Base-by-base conservation (phyloP, 2,113 vertebrate genomes). In the Otis tarda region DNA sequence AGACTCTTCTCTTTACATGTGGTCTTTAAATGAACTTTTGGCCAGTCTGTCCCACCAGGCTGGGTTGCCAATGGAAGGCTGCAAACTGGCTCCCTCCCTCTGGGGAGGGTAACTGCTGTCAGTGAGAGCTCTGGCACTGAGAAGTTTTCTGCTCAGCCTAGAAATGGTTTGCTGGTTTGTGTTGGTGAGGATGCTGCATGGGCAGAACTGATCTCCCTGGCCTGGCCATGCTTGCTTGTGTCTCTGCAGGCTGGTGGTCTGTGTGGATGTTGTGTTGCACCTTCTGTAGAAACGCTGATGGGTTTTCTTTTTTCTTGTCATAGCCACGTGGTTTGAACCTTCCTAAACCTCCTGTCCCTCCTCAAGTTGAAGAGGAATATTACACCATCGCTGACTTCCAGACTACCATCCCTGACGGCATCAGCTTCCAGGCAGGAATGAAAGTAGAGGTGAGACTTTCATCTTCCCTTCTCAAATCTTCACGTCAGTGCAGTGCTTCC, bases 371-470 rank as follows among this genome's bases (percentile, higher is more conserved):
- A 92, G 99, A 99, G 87, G 99, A 99, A 74, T 99, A 98, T 95
- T 99, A 99, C 94, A 99, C 99, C 89, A 99, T 99, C 1, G 99
- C 99, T 14, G 99, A 99, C 88, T 99, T 99, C 98, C 99, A 99
- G 98, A 99, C 99, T 43, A 99, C 98, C 84, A 99, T 99, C 85
- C 99, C 99, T 1, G 99, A 99, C 1, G 99, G 99, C 25, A 99
- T 99, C 95, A 99, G 99, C 96, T 99, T 99, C 97, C 99, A 99
- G 95, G 99, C 99, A 4, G 99, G 99, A 81, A 93, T 99, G 84
- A 99, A 99, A 98, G 99, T 99, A 7, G 99, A 99, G 98, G 99
- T 99, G 87, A 97, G 98, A 56, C 17, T 67, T 19, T 89, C 7
- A 8, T 33, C 55, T 84, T 78, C 37, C 14, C 45, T 75, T 57